phyloP scores from a whole-genome alignment of 1,140 invertebrate genomes.

The Reticulitermes speratus region DNA sequence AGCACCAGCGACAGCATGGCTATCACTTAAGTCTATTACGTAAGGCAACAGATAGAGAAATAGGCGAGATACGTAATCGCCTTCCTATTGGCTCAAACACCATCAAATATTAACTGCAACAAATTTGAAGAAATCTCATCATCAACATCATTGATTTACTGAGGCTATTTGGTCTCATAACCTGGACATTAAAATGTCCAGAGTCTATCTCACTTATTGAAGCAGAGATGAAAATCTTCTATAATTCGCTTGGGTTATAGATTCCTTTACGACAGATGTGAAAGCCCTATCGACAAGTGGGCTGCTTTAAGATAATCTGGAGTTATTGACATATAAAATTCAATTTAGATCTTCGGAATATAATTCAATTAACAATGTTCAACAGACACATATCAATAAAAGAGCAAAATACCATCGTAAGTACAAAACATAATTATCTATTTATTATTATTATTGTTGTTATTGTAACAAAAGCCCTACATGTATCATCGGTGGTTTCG shows the following conservation, averaged over 20 bases:
- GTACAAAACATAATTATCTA: too few relatives aligned
- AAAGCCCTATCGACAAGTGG: not conserved
- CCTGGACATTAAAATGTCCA: not conserved
- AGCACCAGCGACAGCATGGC: too few relatives aligned
- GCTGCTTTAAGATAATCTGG: not conserved
- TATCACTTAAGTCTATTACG: too few relatives aligned
- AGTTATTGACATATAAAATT: not conserved
- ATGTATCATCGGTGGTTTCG: too few relatives aligned
- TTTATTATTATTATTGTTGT: too few relatives aligned
- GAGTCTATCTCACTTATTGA: not conserved
- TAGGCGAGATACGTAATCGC: too few relatives aligned
- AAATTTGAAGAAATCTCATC: not conserved
- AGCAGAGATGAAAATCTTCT: not conserved
- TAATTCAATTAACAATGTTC: not conserved
- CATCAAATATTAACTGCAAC: too few relatives aligned
- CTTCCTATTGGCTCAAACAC: too few relatives aligned
- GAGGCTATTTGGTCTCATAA: not conserved
- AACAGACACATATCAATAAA: not conserved
- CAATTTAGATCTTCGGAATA: not conserved
- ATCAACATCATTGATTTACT: not conserved
- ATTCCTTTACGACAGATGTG: not conserved
- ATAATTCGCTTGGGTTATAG: not conserved
- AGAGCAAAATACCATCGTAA: too few relatives aligned
- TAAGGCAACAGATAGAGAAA: too few relatives aligned
- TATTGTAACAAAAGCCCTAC: too few relatives aligned